Conservation (phyloP, 1,140 invertebrate genomes). For the Laupala kohalensis region DNA sequence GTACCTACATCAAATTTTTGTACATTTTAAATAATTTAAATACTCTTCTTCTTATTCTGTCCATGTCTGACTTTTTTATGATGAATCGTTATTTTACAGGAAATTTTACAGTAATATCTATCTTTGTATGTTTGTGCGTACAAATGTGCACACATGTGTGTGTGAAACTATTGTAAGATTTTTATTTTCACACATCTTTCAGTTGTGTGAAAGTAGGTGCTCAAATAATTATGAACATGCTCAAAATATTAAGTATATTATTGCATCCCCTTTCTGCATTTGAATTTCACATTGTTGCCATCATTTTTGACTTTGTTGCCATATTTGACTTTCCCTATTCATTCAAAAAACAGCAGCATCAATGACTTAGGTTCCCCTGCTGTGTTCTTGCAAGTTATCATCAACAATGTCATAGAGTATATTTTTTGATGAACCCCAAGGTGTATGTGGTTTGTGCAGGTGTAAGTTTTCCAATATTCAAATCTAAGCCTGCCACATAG, state of each 20-base stretch:
- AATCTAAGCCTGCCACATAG: not conserved
- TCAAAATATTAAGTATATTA: not conserved
- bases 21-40: not conserved
- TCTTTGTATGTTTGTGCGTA: no score
- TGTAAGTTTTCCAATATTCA: not conserved
- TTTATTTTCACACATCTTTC: not conserved
- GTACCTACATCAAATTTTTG: not conserved
- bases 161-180: not conserved
- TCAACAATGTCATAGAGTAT: conserved; percentile 2
- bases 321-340: not conserved
- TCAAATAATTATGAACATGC: not conserved
- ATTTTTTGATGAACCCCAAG: conserved; percentile 6
- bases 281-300: conserved; percentile 2
- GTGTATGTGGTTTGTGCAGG: not conserved
- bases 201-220: not conserved
- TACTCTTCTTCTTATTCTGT: not conserved
- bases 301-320: not conserved
- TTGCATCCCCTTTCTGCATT: not conserved
- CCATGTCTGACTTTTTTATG: not conserved
- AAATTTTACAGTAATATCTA: not conserved
- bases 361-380: not conserved
- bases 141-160: no score
- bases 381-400: conserved; percentile 1
- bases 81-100: not conserved
- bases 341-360: not conserved